Percentiles rank a stretch among this genome's conserved stretches.
Conservation (phyloP, 2,888 invertebrate genomes). For the Pecten maximus region DNA sequence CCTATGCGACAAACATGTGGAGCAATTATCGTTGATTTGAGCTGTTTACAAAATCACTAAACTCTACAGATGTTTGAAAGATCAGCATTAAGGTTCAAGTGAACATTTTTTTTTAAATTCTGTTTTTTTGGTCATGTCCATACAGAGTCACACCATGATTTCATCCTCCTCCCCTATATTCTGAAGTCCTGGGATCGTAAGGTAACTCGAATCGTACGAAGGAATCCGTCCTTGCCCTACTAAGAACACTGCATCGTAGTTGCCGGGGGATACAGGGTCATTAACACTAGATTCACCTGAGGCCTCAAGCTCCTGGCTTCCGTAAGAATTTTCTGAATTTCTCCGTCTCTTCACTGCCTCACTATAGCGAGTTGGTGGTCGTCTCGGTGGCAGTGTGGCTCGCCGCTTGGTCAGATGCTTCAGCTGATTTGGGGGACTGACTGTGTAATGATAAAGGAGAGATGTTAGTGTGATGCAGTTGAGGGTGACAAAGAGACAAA, state of each 20-base stretch:
- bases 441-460: constrained; percentile 61
- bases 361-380: constrained; percentile 61
- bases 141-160: constrained; percentile 60
- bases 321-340: constrained; percentile 35
- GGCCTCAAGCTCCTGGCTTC: constrained; percentile 46
- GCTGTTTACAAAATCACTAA: too few species aligned
- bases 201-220: constrained; percentile 44
- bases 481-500: constrained; percentile 1
- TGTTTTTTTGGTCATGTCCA: too few species aligned
- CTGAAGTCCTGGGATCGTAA: constrained; percentile 49
- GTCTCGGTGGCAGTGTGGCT: constrained; percentile 60
- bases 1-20: too few species aligned
- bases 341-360: constrained; percentile 41
- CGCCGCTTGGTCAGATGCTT: constrained; percentile 72
- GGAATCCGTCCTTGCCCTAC: constrained; percentile 42
- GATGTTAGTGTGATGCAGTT: neutral
- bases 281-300: neutral
- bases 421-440: constrained; percentile 68
- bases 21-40: too few species aligned
- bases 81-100: too few species aligned
- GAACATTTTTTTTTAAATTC: too few species aligned
- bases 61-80: too few species aligned
- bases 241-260: constrained; percentile 48
- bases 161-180: constrained; percentile 60
- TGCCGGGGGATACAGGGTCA: constrained; percentile 36